A percentile compares a stretch with the other conserved stretches of the same genome.
phyloP scores from a whole-genome alignment of 35 echinoderm and acorn worm species.

The Chiridota heheva region DNA sequence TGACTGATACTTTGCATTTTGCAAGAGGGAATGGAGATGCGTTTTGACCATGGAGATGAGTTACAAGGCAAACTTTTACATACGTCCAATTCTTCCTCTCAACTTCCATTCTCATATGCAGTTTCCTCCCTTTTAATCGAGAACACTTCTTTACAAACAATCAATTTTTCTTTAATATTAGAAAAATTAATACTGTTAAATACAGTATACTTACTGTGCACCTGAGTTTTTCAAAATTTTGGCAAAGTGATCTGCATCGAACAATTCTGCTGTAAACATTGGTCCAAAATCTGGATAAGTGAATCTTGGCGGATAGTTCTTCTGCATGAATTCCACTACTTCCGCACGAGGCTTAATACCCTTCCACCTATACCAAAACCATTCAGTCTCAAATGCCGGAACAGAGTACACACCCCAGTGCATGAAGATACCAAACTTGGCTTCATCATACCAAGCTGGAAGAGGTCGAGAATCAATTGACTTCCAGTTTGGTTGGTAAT shows the following conservation, averaged over 20 bases:
- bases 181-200: no score
- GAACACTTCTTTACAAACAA: no score
- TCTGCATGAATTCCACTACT: conserved; percentile 68
- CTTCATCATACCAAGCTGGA: conserved; percentile 86
- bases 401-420: conserved; percentile 97
- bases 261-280: conserved; percentile 62
- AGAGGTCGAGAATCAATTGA: conserved; percentile 80
- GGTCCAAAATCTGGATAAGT: conserved; percentile 64
- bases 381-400: conserved; percentile 74
- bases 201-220: conserved; percentile 78
- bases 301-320: conserved; percentile 59
- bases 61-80: no score
- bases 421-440: conserved; percentile 99
- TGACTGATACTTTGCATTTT: no score
- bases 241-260: conserved; percentile 59
- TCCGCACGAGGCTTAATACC: background rate
- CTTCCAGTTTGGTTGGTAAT: conserved; percentile 86
- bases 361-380: conserved; percentile 90
- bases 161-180: no score
- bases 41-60: no score
- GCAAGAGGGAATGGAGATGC: no score
- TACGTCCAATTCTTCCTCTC: no score
- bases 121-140: no score
- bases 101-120: no score
- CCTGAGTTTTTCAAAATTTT: conserved; percentile 64